A percentile compares a stretch with the other conserved stretches of the same genome.
phyloP scores from a whole-genome alignment of 2,888 invertebrate genomes.

The Eustalomyia histrio region DNA sequence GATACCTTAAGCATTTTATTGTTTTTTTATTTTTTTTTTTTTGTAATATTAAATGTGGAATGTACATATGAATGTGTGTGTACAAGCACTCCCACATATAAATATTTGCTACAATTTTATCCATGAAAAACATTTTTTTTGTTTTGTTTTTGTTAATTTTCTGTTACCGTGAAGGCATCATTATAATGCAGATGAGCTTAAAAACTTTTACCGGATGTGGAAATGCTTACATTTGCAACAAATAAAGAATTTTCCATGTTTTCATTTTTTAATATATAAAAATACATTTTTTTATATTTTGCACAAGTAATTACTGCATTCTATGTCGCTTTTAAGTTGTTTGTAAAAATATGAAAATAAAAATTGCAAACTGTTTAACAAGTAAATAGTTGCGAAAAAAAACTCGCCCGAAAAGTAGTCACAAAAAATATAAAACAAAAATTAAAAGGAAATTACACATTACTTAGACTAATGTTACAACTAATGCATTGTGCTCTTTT shows the following conservation, averaged over 20 bases:
- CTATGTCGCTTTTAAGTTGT: constrained; percentile 45
- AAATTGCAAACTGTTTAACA: constrained; percentile 1
- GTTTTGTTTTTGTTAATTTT: background rate
- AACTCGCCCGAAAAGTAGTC: background rate
- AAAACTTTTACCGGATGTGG: constrained; percentile 60
- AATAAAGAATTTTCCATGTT: constrained; percentile 25
- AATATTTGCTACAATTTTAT: background rate
- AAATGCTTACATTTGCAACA: constrained; percentile 43
- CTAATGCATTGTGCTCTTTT: constrained; percentile 46
- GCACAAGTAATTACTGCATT: constrained; percentile 24
- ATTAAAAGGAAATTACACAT: constrained; percentile 56
- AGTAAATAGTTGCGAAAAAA: constrained; percentile 17
- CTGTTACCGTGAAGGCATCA: constrained; percentile 32
- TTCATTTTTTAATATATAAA: background rate
- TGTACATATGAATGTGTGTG: background rate
- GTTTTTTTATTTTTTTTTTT: no score
- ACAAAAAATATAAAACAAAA: constrained; percentile 18
- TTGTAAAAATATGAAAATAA: constrained; percentile 30
- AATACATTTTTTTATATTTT: constrained; percentile 9
- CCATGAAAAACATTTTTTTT: background rate
- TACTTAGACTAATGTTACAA: constrained; percentile 56
- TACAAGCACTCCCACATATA: background rate
- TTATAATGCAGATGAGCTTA: constrained; percentile 67
- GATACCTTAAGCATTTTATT: constrained; percentile 31
- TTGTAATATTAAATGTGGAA: constrained; percentile 5